Base-by-base conservation (phyloP, 2,888 invertebrate species). In the Lasioglossum malachurum region DNA sequence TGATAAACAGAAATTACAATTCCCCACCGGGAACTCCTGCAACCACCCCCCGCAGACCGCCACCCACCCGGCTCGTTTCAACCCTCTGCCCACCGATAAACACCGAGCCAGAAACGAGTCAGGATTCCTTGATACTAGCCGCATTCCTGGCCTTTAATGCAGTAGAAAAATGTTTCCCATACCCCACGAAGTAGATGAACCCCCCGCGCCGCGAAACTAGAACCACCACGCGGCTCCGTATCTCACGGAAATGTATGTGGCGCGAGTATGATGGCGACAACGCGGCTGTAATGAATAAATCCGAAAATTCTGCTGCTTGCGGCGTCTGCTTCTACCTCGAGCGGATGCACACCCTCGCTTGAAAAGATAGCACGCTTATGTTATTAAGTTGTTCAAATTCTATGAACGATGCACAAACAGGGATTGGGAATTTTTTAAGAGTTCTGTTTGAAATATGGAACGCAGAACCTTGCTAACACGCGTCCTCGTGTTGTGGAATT, bases 211-310 rank as follows among this genome's bases (percentile, higher is more conserved):
- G 75, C 75, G 74, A 67, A 35, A 72, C 82, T 38, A 4, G 46
- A 67, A 71, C 71, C 60, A 14, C 41, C 71, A n/a, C 12, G 5
- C 64, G 75, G 77, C 74, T 84, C 81, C 91, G 73, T 91, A 91
- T 84, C 90, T 91, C 91, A 88, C 72, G 77, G 57, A 83, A 85
- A 91, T 81, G 83, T 87, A 91, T 89, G 87, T 88, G 84, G 87
- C 86, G 69, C 86, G 79, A 80, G 82, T 86, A 85, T 90, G 87
- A 88, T 81, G 84, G 78, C 83, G 84, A 88, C 87, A 81, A 83
- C 80, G 84, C 81, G 60, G 78, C 74, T 87, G 87, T 83, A 88
- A 91, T 85, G 88, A 91, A 91, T 91, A 91, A 91, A 91, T 91
- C 87, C 79, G 57, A 7, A 88, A 82, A 77, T 83, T 88, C 87